Conservation (phyloP, 2,888 invertebrate species). For the Hypomecis punctinalis region DNA sequence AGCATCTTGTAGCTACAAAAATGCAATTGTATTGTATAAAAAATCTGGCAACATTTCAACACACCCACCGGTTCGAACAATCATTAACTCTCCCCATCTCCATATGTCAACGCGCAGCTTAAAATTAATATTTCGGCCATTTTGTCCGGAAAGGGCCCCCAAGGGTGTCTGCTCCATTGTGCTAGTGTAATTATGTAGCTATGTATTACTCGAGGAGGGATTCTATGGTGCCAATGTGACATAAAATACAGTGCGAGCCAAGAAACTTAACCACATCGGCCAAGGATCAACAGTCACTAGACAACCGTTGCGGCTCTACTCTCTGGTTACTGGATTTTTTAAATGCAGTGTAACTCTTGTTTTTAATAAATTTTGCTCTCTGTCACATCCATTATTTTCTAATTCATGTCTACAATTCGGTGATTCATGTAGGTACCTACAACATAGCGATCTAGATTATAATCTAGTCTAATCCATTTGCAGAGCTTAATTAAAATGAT, state of each 20-base stretch:
- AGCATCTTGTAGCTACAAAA: background rate
- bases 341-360: too few species aligned
- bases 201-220: constrained; percentile 48
- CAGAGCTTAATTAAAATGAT: too few species aligned
- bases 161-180: constrained; percentile 57
- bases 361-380: too few species aligned
- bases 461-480: too few species aligned
- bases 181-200: constrained; percentile 62
- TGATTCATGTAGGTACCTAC: too few species aligned
- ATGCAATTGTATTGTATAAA: background rate
- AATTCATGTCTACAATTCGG: too few species aligned
- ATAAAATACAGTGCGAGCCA: background rate
- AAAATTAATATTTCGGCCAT: constrained; percentile 42
- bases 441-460: too few species aligned
- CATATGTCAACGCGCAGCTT: constrained; percentile 38
- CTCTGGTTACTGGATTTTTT: too few species aligned
- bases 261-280: background rate
- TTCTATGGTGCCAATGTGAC: constrained; percentile 24
- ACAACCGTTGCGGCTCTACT: too few species aligned
- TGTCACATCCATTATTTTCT: too few species aligned
- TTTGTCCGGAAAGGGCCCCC: constrained; percentile 49
- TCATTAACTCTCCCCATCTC: constrained; percentile 34
- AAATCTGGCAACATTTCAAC: constrained; percentile 18
- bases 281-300: too few species aligned
- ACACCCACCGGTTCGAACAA: constrained; percentile 18